Percentiles rank a stretch among this genome's conserved stretches.
Evolutionary conservation across 1,140 invertebrate genomes (phyloP).

Genomic region (Branchinecta lynchi): DNA sequence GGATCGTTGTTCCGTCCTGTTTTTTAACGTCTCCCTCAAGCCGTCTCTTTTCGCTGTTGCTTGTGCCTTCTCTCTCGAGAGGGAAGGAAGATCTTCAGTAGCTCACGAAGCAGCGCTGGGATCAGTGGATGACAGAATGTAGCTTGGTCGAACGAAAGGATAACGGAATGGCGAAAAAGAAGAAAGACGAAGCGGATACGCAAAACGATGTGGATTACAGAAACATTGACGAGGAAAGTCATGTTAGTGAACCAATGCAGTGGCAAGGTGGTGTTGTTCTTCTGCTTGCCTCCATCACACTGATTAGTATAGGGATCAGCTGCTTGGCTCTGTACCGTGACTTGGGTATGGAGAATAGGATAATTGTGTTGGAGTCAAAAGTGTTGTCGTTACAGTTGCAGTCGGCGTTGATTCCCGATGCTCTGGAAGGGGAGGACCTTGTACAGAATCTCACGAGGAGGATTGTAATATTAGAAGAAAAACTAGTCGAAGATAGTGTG

Average conservation of each 20-base stretch:
- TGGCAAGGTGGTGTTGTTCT: neutral
- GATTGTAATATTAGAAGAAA: neutral
- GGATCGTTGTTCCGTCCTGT: neutral
- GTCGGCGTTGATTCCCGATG: neutral
- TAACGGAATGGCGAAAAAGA: constrained; percentile 6
- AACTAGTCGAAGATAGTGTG: neutral
- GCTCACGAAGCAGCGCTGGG: neutral
- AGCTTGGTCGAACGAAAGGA: neutral
- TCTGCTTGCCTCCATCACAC: neutral
- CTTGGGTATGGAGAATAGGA: neutral
- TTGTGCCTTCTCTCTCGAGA: neutral
- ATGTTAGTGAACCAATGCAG: neutral
- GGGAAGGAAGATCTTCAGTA: neutral
- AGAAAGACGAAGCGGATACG: neutral
- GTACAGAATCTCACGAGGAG: neutral
- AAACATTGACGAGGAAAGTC: neutral
- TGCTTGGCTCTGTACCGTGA: neutral
- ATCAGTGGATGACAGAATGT: neutral
- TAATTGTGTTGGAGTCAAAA: constrained; percentile 4
- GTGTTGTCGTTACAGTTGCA: constrained; percentile 4
- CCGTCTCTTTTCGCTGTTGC: neutral
- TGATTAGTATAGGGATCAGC: neutral
- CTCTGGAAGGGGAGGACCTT: constrained; percentile 1
- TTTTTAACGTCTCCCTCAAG: neutral
- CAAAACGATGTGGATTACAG: neutral